These are phyloP conservation scores for Ascaphus truei DNA, from an alignment of 2,113 vertebrate species.

Conservation along the genomic window DNA sequence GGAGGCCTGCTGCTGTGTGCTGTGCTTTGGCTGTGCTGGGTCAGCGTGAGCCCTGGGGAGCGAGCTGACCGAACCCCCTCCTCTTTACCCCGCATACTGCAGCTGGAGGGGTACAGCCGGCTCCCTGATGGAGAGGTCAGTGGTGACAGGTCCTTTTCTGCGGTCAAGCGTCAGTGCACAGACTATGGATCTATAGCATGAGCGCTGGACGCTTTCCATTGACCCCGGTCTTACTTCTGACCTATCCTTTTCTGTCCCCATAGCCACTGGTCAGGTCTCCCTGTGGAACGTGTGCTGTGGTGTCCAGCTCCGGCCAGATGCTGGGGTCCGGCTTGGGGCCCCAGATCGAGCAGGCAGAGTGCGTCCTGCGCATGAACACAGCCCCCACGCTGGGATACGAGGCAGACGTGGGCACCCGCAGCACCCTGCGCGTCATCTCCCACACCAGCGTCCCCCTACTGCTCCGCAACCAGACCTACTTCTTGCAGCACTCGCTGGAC, in stretches of 20 bases:
- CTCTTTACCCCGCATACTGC: neutral
- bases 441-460: constrained; percentile 87
- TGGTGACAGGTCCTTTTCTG: neutral
- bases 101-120: constrained; percentile 58
- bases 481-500: constrained; percentile 70
- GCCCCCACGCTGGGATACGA: constrained; percentile 80
- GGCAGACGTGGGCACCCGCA: constrained; percentile 75
- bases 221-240: neutral
- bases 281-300: constrained; percentile 75
- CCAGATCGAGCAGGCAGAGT: constrained; percentile 72
- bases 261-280: constrained; percentile 49
- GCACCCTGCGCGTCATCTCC: constrained; percentile 79
- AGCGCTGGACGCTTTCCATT: neutral
- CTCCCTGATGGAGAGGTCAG: constrained; percentile 68
- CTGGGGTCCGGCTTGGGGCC: constrained; percentile 66
- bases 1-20: neutral
- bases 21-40: constrained; percentile 33
- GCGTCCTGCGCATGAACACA: constrained; percentile 90
- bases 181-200: neutral
- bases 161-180: accelerated
- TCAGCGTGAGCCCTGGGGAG: neutral
- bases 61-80: neutral
- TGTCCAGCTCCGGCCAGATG: constrained; percentile 96
- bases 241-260: neutral
- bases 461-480: constrained; percentile 71